Evolutionary conservation across 2,797 vertebrate genomes (phyloP).

Genomic region (Allochrocebus solatus): DNA sequence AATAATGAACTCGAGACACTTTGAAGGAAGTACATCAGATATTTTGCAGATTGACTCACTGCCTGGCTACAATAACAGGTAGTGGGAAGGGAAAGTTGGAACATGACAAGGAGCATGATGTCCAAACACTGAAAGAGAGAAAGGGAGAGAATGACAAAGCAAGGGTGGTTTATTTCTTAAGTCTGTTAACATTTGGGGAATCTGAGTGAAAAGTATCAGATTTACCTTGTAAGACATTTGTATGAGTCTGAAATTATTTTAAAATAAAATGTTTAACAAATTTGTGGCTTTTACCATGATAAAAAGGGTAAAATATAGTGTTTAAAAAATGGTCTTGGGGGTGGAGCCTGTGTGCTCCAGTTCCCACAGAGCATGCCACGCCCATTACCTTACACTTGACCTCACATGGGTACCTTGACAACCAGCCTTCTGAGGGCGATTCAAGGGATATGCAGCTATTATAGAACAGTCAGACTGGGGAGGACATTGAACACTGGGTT

Average conservation of each 20-base stretch:
- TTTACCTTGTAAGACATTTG: neutral
- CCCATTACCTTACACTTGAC: neutral
- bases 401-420: neutral
- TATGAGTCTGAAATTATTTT: neutral
- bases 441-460: neutral
- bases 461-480: too few relatives aligned
- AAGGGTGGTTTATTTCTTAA: neutral
- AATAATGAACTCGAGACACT: neutral
- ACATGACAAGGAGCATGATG: accelerated
- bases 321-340: neutral
- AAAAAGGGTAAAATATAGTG: neutral
- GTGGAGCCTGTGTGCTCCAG: too few relatives aligned
- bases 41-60: neutral
- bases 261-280: neutral
- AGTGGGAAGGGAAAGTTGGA: neutral
- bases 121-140: neutral
- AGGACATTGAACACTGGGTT: too few relatives aligned
- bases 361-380: neutral
- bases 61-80: neutral
- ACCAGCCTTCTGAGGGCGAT: neutral
- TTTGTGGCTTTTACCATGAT: neutral
- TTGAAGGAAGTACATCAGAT: neutral
- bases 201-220: neutral
- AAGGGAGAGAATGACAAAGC: neutral
- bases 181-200: neutral